Conservation (phyloP, 2,888 invertebrate species). For the Pammene aurita region DNA sequence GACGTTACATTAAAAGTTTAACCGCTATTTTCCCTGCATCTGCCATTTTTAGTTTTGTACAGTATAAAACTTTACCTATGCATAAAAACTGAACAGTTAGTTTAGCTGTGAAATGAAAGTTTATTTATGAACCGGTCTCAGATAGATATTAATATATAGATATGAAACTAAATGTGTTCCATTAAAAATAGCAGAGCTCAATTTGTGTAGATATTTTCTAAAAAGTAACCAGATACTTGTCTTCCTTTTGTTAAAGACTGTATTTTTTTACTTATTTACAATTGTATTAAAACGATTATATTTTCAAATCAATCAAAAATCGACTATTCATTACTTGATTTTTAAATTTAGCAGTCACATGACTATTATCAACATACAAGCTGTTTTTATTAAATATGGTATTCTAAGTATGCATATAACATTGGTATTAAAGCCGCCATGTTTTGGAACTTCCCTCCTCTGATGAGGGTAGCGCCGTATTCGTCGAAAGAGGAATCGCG, state of each 20-base stretch:
- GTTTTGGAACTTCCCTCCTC: conserved; percentile 62
- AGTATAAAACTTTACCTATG: not conserved
- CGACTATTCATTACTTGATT: too few relatives aligned
- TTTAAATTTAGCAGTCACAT: too few relatives aligned
- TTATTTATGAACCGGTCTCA: conserved; percentile 3
- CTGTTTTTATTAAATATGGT: not conserved
- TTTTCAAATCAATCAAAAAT: too few relatives aligned
- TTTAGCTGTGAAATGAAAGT: not conserved
- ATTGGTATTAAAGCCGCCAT: conserved; percentile 33
- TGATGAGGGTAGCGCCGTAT: conserved; percentile 66
- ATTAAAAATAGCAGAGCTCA: too few relatives aligned
- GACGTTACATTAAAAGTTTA: conserved; percentile 14
- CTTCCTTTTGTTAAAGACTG: too few relatives aligned
- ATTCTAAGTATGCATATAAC: not conserved
- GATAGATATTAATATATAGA: too few relatives aligned
- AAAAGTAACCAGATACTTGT: too few relatives aligned
- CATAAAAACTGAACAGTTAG: conserved; percentile 7
- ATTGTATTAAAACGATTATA: too few relatives aligned
- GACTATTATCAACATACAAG: too few relatives aligned
- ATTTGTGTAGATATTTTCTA: too few relatives aligned
- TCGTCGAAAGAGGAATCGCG: conserved; percentile 71
- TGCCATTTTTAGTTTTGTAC: conserved; percentile 11
- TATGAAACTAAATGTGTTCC: too few relatives aligned
- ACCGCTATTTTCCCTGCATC: conserved; percentile 9
- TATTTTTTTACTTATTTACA: too few relatives aligned